These are phyloP conservation scores for Apis mellifera DNA, from an alignment of 1,140 invertebrate species.

Conservation along the genomic window DNA sequence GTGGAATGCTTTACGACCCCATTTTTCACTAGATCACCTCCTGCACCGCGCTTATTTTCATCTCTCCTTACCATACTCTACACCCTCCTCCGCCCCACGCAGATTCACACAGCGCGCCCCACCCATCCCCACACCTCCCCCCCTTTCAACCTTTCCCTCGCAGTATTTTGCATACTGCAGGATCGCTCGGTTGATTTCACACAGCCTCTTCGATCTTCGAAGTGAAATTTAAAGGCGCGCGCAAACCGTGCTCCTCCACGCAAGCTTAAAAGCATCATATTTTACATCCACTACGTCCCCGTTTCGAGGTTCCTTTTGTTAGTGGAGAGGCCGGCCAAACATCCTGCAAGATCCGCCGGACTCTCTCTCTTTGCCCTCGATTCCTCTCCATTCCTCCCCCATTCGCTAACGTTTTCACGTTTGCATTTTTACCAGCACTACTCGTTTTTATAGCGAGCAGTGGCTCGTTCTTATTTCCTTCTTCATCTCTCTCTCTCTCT, in stretches of 20 bases:
- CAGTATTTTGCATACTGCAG: conserved; percentile 74
- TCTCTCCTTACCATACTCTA: conserved; percentile 9
- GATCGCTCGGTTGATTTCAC: conserved; percentile 73
- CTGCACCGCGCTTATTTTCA: conserved; percentile 47
- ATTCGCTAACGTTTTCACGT: background rate
- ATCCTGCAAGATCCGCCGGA: conserved; percentile 42
- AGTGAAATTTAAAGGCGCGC: conserved; percentile 74
- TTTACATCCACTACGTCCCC: conserved; percentile 68
- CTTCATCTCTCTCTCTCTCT: too few relatives aligned
- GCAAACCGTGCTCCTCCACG: conserved; percentile 37
- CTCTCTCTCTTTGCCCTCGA: conserved; percentile 10
- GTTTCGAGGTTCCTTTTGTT: conserved; percentile 45
- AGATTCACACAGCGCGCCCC: conserved; percentile 51
- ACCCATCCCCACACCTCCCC: background rate
- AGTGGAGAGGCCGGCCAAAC: conserved; percentile 44
- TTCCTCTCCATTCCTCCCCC: background rate
- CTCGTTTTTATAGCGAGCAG: background rate
- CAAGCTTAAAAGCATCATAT: conserved; percentile 77
- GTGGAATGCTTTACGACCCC: conserved; percentile 73
- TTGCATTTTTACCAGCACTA: conserved; percentile 1
- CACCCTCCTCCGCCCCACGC: conserved; percentile 2
- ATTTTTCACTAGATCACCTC: conserved; percentile 73
- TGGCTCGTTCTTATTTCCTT: background rate
- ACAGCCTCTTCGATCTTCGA: conserved; percentile 71
- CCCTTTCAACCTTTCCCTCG: background rate